phyloP scores from a whole-genome alignment of 2,888 invertebrate species.

The Phalera bucephala region DNA sequence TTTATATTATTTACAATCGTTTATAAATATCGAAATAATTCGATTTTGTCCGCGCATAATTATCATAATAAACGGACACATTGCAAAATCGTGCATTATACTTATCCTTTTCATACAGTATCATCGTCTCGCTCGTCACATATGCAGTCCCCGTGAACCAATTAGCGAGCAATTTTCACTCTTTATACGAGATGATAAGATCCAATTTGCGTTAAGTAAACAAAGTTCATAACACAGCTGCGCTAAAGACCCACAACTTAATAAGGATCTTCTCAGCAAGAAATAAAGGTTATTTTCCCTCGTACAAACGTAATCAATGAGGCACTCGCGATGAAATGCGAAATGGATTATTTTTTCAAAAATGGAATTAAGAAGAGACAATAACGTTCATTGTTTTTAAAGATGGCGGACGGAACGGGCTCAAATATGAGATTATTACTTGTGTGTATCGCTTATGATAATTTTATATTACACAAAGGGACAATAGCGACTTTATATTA shows the following conservation, averaged over 20 bases:
- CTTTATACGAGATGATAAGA: conserved; percentile 53
- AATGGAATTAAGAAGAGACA: conserved; percentile 83
- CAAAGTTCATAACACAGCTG: conserved; percentile 62
- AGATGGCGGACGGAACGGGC: conserved; percentile 72
- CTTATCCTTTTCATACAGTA: conserved; percentile 49
- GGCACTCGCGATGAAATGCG: conserved; percentile 75
- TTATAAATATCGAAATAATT: conserved; percentile 47
- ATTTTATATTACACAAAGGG: conserved; percentile 64
- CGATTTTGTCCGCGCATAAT: conserved; percentile 66
- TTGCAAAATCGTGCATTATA: conserved; percentile 63
- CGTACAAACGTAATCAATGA: conserved; percentile 55
- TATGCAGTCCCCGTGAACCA: conserved; percentile 64
- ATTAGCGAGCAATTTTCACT: conserved; percentile 61
- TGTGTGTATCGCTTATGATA: conserved; percentile 68
- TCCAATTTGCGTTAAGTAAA: conserved; percentile 53
- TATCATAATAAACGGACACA: conserved; percentile 69
- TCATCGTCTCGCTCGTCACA: conserved; percentile 52
- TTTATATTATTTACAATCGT: conserved; percentile 11
- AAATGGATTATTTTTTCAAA: conserved; percentile 83
- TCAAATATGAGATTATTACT: conserved; percentile 76
- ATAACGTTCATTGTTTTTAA: conserved; percentile 82
- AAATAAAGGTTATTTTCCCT: conserved; percentile 40
- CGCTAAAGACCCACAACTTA: conserved; percentile 31
- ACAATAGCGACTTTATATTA: conserved; percentile 58
- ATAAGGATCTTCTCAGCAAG: conserved; percentile 38